phyloP scores from a whole-genome alignment of 2,797 vertebrate genomes.

The Anabacerthia variegaticeps region DNA sequence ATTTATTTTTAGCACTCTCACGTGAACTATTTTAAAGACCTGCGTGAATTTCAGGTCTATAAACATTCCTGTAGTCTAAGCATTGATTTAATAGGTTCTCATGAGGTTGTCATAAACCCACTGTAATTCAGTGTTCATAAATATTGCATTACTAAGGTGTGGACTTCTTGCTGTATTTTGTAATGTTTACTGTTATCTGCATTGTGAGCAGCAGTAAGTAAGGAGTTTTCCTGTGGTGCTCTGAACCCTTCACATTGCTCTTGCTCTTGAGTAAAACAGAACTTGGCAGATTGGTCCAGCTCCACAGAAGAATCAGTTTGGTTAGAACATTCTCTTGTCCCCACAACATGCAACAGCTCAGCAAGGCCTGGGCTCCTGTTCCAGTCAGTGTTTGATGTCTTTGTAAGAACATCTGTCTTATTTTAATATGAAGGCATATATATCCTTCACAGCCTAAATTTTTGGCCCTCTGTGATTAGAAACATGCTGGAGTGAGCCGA shows the following conservation, averaged over 20 bases:
- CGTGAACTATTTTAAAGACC: not conserved
- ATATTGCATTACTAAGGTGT: not conserved
- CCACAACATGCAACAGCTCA: not conserved
- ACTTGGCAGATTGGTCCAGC: not conserved
- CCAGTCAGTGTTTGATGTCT: not conserved
- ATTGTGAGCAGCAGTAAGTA: not conserved
- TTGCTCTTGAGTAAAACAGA: not conserved
- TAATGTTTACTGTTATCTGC: not conserved
- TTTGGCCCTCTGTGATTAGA: not conserved
- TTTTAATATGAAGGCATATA: not conserved
- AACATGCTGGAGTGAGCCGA: not conserved
- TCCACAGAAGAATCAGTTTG: not conserved
- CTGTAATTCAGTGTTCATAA: not conserved
- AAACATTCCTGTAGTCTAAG: not conserved
- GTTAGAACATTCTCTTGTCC: not conserved
- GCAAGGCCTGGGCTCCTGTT: not conserved
- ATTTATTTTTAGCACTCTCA: not conserved
- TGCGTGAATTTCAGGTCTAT: not conserved
- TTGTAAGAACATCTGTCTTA: not conserved
- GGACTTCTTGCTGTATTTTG: not conserved
- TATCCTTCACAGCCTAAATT: not conserved
- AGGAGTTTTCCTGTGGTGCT: not conserved
- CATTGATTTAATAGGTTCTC: not conserved
- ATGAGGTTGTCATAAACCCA: not conserved
- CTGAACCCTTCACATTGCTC: not conserved